Percentiles rank a stretch among this genome's conserved stretches.
Conservation (phyloP, 2,888 invertebrate genomes). For the Drosophila infuscata region DNA sequence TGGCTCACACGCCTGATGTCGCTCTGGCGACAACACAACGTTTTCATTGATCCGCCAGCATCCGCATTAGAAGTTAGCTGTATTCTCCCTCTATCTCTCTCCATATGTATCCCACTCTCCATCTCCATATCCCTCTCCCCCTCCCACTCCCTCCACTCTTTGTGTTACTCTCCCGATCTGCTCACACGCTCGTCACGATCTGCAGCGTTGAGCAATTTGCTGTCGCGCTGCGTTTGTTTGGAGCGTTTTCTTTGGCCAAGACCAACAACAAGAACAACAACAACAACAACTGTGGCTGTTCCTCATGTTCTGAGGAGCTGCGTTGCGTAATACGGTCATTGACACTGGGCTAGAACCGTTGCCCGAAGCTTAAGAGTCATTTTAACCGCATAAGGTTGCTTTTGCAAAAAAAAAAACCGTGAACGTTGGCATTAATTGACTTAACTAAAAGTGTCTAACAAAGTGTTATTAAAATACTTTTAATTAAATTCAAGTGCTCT, state of each 20-base stretch:
- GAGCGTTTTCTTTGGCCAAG: conserved; percentile 25
- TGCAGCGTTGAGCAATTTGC: conserved; percentile 69
- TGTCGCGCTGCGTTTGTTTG: conserved; percentile 61
- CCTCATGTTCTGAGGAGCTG: conserved; percentile 54
- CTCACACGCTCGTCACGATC: conserved; percentile 64
- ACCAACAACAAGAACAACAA: conserved; percentile 1
- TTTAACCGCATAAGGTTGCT: conserved; percentile 30
- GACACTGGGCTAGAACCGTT: conserved; percentile 62
- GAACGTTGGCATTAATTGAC: conserved; percentile 3
- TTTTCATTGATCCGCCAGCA: conserved; percentile 61
- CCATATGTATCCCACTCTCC: background rate
- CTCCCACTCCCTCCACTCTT: background rate
- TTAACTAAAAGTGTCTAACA: conserved; percentile 23
- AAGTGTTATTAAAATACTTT: conserved; percentile 29
- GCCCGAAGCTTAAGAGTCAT: conserved; percentile 45
- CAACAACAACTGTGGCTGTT: conserved; percentile 22
- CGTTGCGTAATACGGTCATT: conserved; percentile 82
- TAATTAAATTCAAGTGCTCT: conserved; percentile 1
- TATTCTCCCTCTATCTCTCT: conserved; percentile 26
- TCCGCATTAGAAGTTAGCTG: conserved; percentile 51
- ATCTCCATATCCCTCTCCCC: conserved; percentile 1
- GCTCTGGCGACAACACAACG: conserved; percentile 48
- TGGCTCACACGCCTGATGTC: conserved; percentile 32
- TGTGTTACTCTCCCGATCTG: conserved; percentile 16
- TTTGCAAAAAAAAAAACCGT: conserved; percentile 43